A percentile compares a stretch with the other conserved stretches of the same genome.
Conservation (phyloP, 2,888 invertebrate species). For the Coecobrya sp. region DNA sequence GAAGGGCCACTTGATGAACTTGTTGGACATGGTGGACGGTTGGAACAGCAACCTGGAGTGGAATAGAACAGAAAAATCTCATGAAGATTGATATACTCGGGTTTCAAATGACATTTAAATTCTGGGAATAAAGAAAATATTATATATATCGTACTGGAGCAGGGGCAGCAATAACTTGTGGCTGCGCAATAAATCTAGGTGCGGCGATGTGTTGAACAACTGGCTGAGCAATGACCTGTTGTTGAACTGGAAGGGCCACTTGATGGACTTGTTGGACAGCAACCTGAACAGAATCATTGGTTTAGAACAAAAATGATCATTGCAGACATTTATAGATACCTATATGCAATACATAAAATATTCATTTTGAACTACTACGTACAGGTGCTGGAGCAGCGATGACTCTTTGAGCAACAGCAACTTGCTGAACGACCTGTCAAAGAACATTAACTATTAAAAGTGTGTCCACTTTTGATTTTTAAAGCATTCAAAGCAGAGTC, state of each 20-base stretch:
- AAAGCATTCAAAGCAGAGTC: background rate
- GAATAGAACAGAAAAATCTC: too few relatives aligned
- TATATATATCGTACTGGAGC: too few relatives aligned
- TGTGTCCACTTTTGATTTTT: too few relatives aligned
- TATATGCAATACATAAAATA: too few relatives aligned
- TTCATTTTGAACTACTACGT: too few relatives aligned
- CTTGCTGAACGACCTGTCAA: constrained; percentile 31
- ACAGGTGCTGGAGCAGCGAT: constrained; percentile 62
- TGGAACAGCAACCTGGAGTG: too few relatives aligned
- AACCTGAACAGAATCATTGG: background rate
- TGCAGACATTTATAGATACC: background rate
- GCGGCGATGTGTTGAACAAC: background rate
- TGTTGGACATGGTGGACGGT: background rate
- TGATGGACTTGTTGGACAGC: background rate
- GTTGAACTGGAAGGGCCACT: background rate
- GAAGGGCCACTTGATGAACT: constrained; percentile 6
- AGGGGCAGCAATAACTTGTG: background rate
- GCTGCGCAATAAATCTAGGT: background rate
- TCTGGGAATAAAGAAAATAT: too few relatives aligned
- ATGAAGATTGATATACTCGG: too few relatives aligned
- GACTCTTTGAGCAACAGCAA: constrained; percentile 16
- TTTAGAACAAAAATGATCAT: too few relatives aligned
- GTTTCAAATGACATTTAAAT: too few relatives aligned
- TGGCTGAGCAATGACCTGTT: background rate
- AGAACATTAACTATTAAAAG: background rate